These are phyloP conservation scores for Phragmatobia fuliginosa DNA, from an alignment of 2,888 invertebrate species.

Conservation along the genomic window DNA sequence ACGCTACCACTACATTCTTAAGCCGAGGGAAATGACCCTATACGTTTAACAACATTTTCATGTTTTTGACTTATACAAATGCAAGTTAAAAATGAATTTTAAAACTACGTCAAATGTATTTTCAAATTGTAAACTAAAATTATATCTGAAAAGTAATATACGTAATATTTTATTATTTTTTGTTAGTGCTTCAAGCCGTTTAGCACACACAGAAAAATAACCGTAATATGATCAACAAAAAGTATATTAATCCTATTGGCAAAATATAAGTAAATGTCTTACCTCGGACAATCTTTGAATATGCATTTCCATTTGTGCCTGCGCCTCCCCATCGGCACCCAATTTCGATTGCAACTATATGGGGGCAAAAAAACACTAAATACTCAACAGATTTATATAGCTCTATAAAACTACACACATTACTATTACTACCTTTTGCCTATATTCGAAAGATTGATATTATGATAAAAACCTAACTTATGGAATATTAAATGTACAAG, in stretches of 20 bases:
- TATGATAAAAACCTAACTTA: background rate
- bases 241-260: background rate
- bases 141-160: too few relatives aligned
- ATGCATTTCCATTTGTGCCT: constrained; percentile 89
- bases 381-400: background rate
- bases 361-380: constrained; percentile 17
- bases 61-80: too few relatives aligned
- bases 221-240: background rate
- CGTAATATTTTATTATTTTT: background rate
- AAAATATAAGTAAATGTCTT: constrained; percentile 17
- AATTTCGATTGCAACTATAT: constrained; percentile 87
- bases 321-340: constrained; percentile 80
- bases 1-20: too few relatives aligned
- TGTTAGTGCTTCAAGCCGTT: background rate
- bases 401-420: background rate
- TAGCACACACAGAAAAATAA: background rate
- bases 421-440: background rate
- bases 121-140: too few relatives aligned
- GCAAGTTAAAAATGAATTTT: too few relatives aligned
- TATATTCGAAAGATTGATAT: background rate
- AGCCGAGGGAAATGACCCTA: too few relatives aligned
- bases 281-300: constrained; percentile 88
- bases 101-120: too few relatives aligned
- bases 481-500: background rate
- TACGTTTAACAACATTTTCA: too few relatives aligned